Evolutionary conservation across 2,113 vertebrate species (phyloP), one percentile per base, ranked within the genome.

Genomic region (Strix aluco): DNA sequence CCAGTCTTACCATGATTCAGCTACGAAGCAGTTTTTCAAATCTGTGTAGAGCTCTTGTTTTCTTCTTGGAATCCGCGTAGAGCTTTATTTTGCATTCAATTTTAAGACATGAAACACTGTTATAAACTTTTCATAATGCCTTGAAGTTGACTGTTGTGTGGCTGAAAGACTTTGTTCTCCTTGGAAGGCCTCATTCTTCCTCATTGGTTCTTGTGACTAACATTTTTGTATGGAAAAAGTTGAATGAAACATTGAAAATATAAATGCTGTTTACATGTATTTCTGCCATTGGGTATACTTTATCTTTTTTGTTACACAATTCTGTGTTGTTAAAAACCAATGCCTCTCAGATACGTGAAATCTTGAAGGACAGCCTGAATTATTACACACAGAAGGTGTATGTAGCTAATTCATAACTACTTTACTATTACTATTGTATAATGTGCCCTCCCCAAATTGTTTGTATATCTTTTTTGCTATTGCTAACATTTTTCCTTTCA

Each of bases 71-170:
- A 69, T 32, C 36, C 6, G 3, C 51, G 70, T 54, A 23, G 19
- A 89, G 51, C 65, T 90, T 75, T 36, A 86, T 75, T 96, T 95
- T 88, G 57, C 84, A 38, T 93, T 94, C 67, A 44, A 57, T 85
- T 87, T 86, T 72, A 71, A 92, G 87, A 83, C 26, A 17, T 94
- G 95, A 93, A 96, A 90, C 92, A 78, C 92, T 88, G 77, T 92
- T 96, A 94, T 0, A 49, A 90, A 90, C 69, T 75, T 77, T 46
- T 49, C 63, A 20, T 23, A 47, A 88, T 81, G 81, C 61, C 87
- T 81, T 71, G 54, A 69, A 49, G 34, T 71, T 62, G 82, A 66
- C 73, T 91, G 44, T 78, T 71, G 78, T 58, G 78, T 88, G 82
- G n/a, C 65, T 86, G 75, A 86, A 93, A 94, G 71, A 62, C 81